phyloP scores from a whole-genome alignment of 2,113 vertebrate species.

The Rhea americana region DNA sequence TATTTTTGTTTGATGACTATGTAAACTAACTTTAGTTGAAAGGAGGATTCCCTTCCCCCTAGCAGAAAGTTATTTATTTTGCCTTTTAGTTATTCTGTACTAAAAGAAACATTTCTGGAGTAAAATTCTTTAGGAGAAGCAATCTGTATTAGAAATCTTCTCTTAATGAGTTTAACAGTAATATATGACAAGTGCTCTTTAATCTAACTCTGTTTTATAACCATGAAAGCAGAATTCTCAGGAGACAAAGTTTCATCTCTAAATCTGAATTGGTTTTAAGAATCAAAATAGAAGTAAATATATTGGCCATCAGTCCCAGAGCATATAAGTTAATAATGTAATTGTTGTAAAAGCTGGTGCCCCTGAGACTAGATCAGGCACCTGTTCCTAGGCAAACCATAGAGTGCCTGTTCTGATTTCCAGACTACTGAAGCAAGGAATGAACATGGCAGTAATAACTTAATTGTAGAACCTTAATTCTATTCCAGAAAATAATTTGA shows the following conservation, averaged over 20 bases:
- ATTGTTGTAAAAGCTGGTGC: not conserved
- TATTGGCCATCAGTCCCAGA: slow-evolving; percentile 7
- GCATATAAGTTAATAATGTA: not conserved
- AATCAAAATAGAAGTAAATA: slow-evolving; percentile 21
- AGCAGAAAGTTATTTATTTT: slow-evolving; percentile 10
- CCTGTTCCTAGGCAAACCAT: rapidly evolving
- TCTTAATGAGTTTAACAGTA: slow-evolving; percentile 64
- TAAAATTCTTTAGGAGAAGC: slow-evolving; percentile 50
- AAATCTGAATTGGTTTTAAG: slow-evolving; percentile 33
- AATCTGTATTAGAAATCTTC: slow-evolving; percentile 30
- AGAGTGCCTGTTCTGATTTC: not conserved
- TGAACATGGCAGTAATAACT: not conserved
- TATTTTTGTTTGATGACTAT: not conserved
- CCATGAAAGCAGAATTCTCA: slow-evolving; percentile 23
- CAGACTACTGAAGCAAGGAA: not conserved
- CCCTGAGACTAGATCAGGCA: not conserved
- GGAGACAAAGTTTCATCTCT: slow-evolving; percentile 51
- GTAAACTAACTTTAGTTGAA: not conserved
- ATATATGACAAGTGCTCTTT: slow-evolving; percentile 52
- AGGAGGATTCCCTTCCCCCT: slow-evolving; percentile 1
- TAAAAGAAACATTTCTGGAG: slow-evolving; percentile 14
- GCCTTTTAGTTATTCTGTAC: not conserved
- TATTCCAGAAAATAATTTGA: not conserved
- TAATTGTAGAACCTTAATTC: not conserved
- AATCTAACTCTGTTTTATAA: slow-evolving; percentile 56